A percentile compares a stretch with the other conserved stretches of the same genome.
phyloP scores from a whole-genome alignment of 2,888 invertebrate species.

The Disparrhopalites patrizii region DNA sequence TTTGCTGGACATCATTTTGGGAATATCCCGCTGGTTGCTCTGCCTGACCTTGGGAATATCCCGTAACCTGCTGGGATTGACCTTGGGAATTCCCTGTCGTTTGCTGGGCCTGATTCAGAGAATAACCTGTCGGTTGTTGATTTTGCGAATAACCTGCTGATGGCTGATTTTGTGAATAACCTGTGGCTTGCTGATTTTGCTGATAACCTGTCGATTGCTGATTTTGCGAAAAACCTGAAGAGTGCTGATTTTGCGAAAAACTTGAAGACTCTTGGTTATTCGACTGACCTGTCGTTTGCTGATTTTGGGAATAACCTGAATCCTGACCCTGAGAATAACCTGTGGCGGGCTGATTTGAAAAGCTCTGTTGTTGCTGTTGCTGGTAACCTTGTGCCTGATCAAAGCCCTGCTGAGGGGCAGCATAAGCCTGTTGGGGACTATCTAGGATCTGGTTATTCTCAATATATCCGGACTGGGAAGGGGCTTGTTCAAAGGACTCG shows the following conservation, averaged over 20 bases:
- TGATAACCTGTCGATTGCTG: background rate
- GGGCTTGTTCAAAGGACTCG: slow-evolving; percentile 26
- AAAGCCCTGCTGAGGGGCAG: background rate
- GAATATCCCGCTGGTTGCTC: too few relatives aligned
- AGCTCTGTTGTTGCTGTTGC: background rate
- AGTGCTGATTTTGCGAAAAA: background rate
- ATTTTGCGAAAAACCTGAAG: background rate
- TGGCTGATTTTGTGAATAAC: background rate
- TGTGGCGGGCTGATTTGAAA: background rate
- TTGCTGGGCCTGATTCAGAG: too few relatives aligned
- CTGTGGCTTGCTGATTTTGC: background rate
- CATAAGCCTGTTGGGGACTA: background rate
- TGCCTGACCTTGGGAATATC: too few relatives aligned
- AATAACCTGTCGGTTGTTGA: background rate
- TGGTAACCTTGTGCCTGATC: background rate
- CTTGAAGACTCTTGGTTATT: background rate
- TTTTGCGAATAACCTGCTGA: background rate
- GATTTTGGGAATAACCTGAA: too few relatives aligned
- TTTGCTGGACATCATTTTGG: too few relatives aligned
- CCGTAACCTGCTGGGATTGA: too few relatives aligned
- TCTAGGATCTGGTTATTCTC: slow-evolving; percentile 19
- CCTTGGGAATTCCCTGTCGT: too few relatives aligned
- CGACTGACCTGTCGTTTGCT: background rate
- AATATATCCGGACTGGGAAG: slow-evolving; percentile 5
- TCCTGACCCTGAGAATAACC: background rate